Conservation (phyloP, 2,113 vertebrate genomes). For the Sus scrofa region T2T-Sscrofa CM000813.6:37165501-37166000, state of each 20-base stretch:
- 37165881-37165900: slow-evolving; percentile 27
- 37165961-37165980: slow-evolving; percentile 65
- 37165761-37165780: background rate
- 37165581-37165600: background rate
- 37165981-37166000: slow-evolving; percentile 70
- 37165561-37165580: background rate
- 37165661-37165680: background rate
- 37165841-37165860: background rate
- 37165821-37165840: background rate
- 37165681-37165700: background rate
- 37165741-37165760: background rate
- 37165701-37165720: background rate
- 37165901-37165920: slow-evolving; percentile 15
- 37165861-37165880: background rate
- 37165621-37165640: background rate
- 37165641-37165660: background rate
- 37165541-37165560: background rate
- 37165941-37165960: slow-evolving; percentile 63
- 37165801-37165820: background rate
- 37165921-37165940: slow-evolving; percentile 40
- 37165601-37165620: background rate
- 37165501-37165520: background rate
- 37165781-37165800: background rate
- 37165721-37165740: background rate
- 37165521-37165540: background rate